Percentiles rank a stretch among this genome's conserved stretches.
Evolutionary conservation across 2,113 vertebrate species (phyloP).

Genomic region (Hiodon alosoides): DNA sequence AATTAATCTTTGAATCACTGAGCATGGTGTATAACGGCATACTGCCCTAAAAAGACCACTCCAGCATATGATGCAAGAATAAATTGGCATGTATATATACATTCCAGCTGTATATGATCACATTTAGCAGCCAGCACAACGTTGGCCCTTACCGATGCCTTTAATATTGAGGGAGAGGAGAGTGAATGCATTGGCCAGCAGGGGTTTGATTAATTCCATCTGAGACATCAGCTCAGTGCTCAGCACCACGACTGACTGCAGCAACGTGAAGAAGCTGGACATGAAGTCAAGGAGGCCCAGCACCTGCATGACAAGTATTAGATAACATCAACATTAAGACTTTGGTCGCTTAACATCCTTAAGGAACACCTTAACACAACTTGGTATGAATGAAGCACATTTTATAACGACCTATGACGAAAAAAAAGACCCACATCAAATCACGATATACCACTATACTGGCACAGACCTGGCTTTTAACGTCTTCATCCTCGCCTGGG

Average conservation of each 20-base stretch:
- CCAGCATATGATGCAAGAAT: too few relatives aligned
- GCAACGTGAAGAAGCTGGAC: slow-evolving; percentile 70
- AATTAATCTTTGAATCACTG: too few relatives aligned
- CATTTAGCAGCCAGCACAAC: background rate
- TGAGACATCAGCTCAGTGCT: slow-evolving; percentile 64
- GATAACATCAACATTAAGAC: background rate
- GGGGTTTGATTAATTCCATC: slow-evolving; percentile 66
- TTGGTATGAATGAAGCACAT: background rate
- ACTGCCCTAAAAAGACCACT: too few relatives aligned
- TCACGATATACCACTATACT: background rate
- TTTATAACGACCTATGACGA: background rate
- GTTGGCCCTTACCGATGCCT: slow-evolving; percentile 49
- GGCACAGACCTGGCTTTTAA: slow-evolving; percentile 74
- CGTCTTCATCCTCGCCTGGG: slow-evolving; percentile 57
- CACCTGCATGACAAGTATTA: slow-evolving; percentile 53
- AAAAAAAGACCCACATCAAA: too few relatives aligned
- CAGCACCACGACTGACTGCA: slow-evolving; percentile 67
- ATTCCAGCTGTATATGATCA: too few relatives aligned
- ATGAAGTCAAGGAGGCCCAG: slow-evolving; percentile 70
- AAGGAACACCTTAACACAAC: background rate
- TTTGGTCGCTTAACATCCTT: background rate
- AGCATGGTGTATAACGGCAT: too few relatives aligned
- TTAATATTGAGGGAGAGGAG: slow-evolving; percentile 62
- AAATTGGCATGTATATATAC: too few relatives aligned
- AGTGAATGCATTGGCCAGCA: slow-evolving; percentile 59